Evolutionary conservation across 2,888 invertebrate genomes (phyloP), one percentile per base, ranked within the genome.

Genomic region (Drosophila differens): DNA sequence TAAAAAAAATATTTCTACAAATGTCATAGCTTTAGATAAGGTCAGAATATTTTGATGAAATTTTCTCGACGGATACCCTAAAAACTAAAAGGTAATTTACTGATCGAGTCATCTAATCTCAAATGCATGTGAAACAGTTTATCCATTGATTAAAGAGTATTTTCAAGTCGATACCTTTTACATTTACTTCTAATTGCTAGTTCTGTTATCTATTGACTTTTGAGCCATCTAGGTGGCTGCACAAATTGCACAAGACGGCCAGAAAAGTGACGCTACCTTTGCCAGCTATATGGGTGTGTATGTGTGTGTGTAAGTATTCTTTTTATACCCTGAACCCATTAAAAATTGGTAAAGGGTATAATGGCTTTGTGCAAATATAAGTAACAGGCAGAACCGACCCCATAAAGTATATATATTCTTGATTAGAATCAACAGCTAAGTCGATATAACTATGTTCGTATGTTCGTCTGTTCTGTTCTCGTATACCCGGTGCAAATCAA

Each of bases 201-300:
- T 47, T 44, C 44, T 52, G 71, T 51, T 33, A 57, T 37, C 57
- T 71, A 22, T 51, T 71, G 71, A 41, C 49, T 70, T 60, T 61
- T 35, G 32, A 70, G 60, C 51, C 55, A 55, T 30, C 47, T n/a
- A 25, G 25, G 28, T n/a, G 35, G 30, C 1, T n/a, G 28, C 37
- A 39, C 44, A 52, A 28, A 68, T 30, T 52, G 37, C 41, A 51
- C 33, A 51, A 41, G 28, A 58, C 58, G 28, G 59, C 32, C 61
- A 69, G 55, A 30, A 61, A 35, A 52, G 35, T 33, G 37, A 52
- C 70, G 22, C 58, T 19, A 30, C 22, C 35, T 30, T 44, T 41
- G 32, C 3, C 39, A 54, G n/a, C 25, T 62, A 5, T 32, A 2
- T 22, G 22, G 16, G 10, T 58, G 7, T 41, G 0, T 37, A 19